Conservation (phyloP, 1,140 invertebrate species). For the Zaprionus ornatus region DNA sequence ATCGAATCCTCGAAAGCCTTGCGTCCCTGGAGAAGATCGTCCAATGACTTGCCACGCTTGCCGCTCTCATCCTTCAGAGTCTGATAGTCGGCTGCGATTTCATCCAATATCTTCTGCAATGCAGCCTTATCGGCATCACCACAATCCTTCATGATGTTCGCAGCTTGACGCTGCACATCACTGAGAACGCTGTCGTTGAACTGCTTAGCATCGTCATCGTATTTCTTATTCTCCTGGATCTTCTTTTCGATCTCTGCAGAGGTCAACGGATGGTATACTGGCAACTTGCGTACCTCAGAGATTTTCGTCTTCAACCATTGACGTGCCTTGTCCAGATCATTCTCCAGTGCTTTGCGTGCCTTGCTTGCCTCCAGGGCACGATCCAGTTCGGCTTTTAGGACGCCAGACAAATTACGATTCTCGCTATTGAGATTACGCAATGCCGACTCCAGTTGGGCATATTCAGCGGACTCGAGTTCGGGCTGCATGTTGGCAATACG, state of each 20-base stretch:
- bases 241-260: constrained; percentile 91
- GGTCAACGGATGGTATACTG: constrained; percentile 90
- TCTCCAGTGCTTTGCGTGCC: constrained; percentile 90
- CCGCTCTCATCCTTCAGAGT: constrained; percentile 89
- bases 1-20: constrained; percentile 92
- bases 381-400: constrained; percentile 90
- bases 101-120: constrained; percentile 88
- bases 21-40: constrained; percentile 89
- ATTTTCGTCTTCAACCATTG: constrained; percentile 91
- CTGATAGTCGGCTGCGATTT: constrained; percentile 88
- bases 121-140: constrained; percentile 88
- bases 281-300: constrained; percentile 90
- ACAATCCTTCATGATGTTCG: constrained; percentile 91
- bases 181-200: constrained; percentile 91
- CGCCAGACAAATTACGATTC: constrained; percentile 88
- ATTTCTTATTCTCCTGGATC: constrained; percentile 89
- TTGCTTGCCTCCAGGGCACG: constrained; percentile 88
- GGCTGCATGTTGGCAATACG: constrained; percentile 92
- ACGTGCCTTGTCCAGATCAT: constrained; percentile 90
- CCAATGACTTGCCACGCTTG: constrained; percentile 89
- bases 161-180: constrained; percentile 90
- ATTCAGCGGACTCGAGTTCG: constrained; percentile 92
- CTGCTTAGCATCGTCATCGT: constrained; percentile 90
- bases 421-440: constrained; percentile 88
- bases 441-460: constrained; percentile 88